These are phyloP conservation scores for Anarhynchus alexandrinus DNA, from an alignment of 2,113 vertebrate genomes.

Conservation along the genomic window DNA sequence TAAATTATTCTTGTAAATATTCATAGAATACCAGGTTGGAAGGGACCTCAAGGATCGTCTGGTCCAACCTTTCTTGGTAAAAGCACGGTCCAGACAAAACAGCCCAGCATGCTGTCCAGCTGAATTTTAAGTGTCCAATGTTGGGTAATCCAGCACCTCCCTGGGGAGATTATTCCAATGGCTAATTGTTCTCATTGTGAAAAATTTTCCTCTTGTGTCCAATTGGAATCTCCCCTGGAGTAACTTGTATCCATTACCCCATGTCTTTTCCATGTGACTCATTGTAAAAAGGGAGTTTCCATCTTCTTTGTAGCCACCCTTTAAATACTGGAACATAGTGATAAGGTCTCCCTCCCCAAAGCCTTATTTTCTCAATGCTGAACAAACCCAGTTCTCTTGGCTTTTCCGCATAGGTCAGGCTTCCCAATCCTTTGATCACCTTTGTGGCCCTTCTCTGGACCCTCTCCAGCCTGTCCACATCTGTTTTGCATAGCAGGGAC, in stretches of 20 bases:
- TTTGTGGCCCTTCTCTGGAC: not conserved
- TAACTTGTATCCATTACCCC: no score
- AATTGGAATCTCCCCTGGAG: no score
- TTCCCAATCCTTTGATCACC: not conserved
- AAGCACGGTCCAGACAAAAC: not conserved
- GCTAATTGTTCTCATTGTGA: no score
- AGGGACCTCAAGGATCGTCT: not conserved
- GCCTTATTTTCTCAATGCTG: not conserved
- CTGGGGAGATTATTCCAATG: no score
- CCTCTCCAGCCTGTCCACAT: not conserved
- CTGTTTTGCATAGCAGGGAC: not conserved
- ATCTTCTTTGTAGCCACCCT: no score
- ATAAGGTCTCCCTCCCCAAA: no score
- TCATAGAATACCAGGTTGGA: not conserved
- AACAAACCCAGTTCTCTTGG: not conserved
- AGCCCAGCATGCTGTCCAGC: not conserved
- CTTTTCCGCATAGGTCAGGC: not conserved
- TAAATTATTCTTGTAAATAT: not conserved
- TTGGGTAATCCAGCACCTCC: not conserved
- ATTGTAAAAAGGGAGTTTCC: no score
- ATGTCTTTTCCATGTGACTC: no score
- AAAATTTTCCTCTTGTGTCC: no score
- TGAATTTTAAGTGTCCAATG: not conserved
- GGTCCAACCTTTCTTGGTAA: not conserved
- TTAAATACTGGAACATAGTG: no score